Base-by-base conservation (phyloP, 2,888 invertebrate genomes). In the Machimus rusticus region DNA sequence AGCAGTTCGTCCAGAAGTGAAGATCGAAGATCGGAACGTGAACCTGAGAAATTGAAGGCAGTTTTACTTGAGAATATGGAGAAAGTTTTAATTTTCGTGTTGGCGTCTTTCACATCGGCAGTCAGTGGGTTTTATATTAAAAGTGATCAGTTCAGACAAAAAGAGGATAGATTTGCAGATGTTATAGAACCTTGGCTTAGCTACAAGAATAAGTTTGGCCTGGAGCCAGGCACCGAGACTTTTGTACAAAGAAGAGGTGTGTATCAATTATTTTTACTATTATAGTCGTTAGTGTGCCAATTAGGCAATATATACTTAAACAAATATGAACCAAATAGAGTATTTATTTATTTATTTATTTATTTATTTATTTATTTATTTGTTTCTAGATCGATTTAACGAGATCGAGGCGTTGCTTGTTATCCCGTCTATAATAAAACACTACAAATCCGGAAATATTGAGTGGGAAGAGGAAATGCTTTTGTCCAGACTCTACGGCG, bases 401-500 rank as follows among this genome's bases (percentile, higher is more conserved):
- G 89, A 89, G 86, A 74, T 88, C 34, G 88, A 88, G 51, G 88
- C 76, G 14, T 55, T 89, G 23, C 55, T 79, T n/a, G 23, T 89
- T 8, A 89, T 89, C 34, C 89, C 89, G 34, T 37, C 84, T 0
- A 87, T 89, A 3, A 87, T 88, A 51, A 87, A 86, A 12, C 87
- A 88, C 37, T 87, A 85, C n/a, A 76, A 86, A 74, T 16, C 23
- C 12, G 85, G 82, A 6, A 28, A 84, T 37, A 55, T 89, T 23
- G 78, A 82, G 3, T 43, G 19, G 8, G 81, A 79, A n/a, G 89
- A 89, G 34, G 66, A 81, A 74, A 23, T n/a, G 12, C 5, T 82
- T 16, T 28, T 89, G 12, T 87, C 88, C 19, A 66, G 87, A 43
- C 87, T 89, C n/a, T 89, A 87, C 43, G 89, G 89, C 14, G 86